A percentile compares a stretch with the other conserved stretches of the same genome.
phyloP scores from a whole-genome alignment of 2,797 vertebrate species.

The Pagetopsis macropterus region DNA sequence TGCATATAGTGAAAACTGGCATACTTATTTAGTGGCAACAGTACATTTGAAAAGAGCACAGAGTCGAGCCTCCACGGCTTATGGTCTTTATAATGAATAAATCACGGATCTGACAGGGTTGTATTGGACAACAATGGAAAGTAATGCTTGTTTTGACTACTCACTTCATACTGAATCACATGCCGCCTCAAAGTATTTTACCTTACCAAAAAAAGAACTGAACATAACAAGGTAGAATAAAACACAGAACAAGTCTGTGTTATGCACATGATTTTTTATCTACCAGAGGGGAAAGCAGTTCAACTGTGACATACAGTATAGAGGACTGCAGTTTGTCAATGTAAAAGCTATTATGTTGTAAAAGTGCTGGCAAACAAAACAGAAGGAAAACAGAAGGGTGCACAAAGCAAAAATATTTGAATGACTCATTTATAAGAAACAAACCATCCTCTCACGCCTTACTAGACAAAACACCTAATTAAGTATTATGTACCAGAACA shows the following conservation, averaged over 20 bases:
- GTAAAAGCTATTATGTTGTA: neutral
- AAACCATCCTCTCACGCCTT: neutral
- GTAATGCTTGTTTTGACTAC: slow-evolving; percentile 23
- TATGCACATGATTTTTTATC: neutral
- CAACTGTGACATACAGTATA: slow-evolving; percentile 1
- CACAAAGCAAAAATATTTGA: neutral
- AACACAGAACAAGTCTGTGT: slow-evolving; percentile 5
- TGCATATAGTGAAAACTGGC: neutral
- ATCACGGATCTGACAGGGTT: slow-evolving; percentile 28
- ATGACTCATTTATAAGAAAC: neutral
- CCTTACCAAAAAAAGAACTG: neutral
- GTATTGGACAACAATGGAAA: slow-evolving; percentile 14
- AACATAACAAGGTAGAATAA: neutral
- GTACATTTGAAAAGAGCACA: neutral
- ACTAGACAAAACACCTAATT: slow-evolving; percentile 9
- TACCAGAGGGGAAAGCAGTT: neutral
- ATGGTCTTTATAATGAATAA: slow-evolving; percentile 27
- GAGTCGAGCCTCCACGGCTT: slow-evolving; percentile 5
- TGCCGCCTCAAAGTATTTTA: slow-evolving; percentile 5
- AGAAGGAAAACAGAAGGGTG: neutral
- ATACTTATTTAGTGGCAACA: neutral
- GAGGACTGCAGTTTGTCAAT: neutral
- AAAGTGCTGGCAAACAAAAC: neutral
- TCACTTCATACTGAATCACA: slow-evolving; percentile 16
- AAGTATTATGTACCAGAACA: neutral